phyloP scores from a whole-genome alignment of 2,113 vertebrate genomes.

The Paracyprichromis sp. region DNA sequence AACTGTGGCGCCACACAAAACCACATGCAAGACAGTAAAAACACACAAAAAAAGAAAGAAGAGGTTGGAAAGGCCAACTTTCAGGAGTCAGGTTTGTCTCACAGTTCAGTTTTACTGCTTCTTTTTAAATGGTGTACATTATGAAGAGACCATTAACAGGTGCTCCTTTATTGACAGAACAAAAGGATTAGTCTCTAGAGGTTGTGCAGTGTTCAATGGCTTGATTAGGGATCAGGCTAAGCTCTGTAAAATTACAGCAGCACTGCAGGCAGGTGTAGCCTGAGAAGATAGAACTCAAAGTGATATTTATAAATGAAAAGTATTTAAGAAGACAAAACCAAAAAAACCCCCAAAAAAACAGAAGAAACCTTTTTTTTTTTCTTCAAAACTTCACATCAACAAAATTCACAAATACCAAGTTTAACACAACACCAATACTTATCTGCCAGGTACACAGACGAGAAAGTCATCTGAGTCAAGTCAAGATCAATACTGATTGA shows the following conservation, averaged over 20 bases:
- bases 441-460: constrained; percentile 24
- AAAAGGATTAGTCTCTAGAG: constrained; percentile 64
- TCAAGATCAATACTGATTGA: constrained; percentile 64
- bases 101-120: constrained; percentile 70
- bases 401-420: background rate
- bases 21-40: constrained; percentile 77
- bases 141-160: constrained; percentile 78
- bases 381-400: background rate
- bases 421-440: background rate
- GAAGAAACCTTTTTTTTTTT: background rate
- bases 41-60: constrained; percentile 2
- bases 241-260: constrained; percentile 31
- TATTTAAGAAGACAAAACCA: background rate
- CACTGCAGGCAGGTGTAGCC: background rate
- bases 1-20: constrained; percentile 82
- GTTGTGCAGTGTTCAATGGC: constrained; percentile 32
- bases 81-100: constrained; percentile 76
- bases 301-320: background rate
- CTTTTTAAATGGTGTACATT: constrained; percentile 76
- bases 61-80: constrained; percentile 55
- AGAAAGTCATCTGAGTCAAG: constrained; percentile 33
- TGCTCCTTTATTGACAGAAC: constrained; percentile 75
- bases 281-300: background rate
- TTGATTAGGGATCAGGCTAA: constrained; percentile 48
- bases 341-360: background rate